Percentiles rank a stretch among this genome's conserved stretches.
These are phyloP conservation scores for Zalophus californianus DNA, from an alignment of 2,797 vertebrate genomes.

Conservation along the genomic window DNA sequence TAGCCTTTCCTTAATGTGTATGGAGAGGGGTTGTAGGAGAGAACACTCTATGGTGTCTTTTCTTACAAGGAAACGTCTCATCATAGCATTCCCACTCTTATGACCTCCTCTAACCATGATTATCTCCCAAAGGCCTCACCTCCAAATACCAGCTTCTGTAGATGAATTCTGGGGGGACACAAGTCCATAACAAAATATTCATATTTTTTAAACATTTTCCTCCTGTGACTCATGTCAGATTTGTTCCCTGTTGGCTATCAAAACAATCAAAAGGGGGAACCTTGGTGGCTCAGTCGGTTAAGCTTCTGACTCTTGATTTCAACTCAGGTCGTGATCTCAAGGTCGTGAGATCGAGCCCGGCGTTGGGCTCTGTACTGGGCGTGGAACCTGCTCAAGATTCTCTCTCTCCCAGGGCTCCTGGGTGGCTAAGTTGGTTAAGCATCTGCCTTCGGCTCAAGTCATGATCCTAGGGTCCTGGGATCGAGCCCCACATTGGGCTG, in stretches of 20 bases:
- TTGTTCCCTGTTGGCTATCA: not conserved
- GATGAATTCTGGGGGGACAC: not conserved
- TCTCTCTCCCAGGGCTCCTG: not conserved
- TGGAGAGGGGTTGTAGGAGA: not conserved
- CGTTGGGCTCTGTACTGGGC: not conserved
- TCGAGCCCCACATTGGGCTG: no score
- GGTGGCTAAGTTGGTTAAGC: no score
- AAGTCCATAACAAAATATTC: not conserved
- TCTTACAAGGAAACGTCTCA: not conserved
- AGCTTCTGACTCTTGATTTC: not conserved
- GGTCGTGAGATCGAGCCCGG: not conserved
- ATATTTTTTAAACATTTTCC: not conserved
- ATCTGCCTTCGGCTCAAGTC: no score
- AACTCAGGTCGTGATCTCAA: not conserved
- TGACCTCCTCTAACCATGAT: not conserved
- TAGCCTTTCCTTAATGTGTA: not conserved
- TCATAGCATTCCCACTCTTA: not conserved
- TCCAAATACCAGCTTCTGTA: not conserved
- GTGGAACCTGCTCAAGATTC: not conserved
- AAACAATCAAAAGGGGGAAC: not conserved
- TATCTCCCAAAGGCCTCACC: not conserved
- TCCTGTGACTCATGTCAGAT: not conserved
- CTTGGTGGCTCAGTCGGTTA: not conserved
- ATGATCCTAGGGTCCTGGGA: no score
- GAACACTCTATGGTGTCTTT: not conserved